Evolutionary conservation across 2,888 invertebrate genomes (phyloP).

Genomic region (Pherbina coryleti): DNA sequence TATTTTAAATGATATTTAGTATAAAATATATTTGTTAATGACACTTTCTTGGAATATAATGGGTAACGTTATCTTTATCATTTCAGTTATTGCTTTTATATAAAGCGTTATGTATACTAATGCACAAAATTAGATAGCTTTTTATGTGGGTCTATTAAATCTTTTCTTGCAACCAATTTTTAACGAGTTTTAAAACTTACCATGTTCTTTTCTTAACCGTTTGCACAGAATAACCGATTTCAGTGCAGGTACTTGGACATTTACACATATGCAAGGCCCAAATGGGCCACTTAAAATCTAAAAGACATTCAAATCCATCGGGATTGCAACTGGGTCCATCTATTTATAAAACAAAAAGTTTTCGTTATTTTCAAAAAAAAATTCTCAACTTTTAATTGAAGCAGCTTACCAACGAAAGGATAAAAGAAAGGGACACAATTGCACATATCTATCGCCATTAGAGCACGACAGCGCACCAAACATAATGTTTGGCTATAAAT

Average conservation of each 20-base stretch:
- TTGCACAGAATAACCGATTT: constrained; percentile 62
- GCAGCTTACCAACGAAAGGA: constrained; percentile 58
- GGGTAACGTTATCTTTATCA: too few species aligned
- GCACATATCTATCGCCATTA: constrained; percentile 71
- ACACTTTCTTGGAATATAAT: too few species aligned
- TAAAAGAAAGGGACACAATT: constrained; percentile 74
- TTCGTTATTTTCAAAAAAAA: not conserved
- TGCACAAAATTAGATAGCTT: too few species aligned
- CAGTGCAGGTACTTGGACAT: constrained; percentile 64
- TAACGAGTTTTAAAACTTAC: constrained; percentile 41
- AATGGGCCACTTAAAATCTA: constrained; percentile 66
- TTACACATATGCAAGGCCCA: constrained; percentile 66
- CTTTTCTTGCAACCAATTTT: too few species aligned
- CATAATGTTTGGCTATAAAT: constrained; percentile 65
- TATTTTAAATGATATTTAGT: too few species aligned
- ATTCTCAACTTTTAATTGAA: not conserved
- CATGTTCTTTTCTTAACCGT: constrained; percentile 64
- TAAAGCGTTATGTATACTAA: too few species aligned
- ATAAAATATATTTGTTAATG: too few species aligned
- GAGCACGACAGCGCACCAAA: constrained; percentile 70
- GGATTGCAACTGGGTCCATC: constrained; percentile 63
- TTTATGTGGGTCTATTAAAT: too few species aligned
- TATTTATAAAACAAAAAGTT: constrained; percentile 34
- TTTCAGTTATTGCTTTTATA: too few species aligned
- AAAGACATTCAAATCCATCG: constrained; percentile 64